Evolutionary conservation across 1,140 invertebrate genomes (phyloP).

Genomic region (Drosophila neocordata): DNA sequence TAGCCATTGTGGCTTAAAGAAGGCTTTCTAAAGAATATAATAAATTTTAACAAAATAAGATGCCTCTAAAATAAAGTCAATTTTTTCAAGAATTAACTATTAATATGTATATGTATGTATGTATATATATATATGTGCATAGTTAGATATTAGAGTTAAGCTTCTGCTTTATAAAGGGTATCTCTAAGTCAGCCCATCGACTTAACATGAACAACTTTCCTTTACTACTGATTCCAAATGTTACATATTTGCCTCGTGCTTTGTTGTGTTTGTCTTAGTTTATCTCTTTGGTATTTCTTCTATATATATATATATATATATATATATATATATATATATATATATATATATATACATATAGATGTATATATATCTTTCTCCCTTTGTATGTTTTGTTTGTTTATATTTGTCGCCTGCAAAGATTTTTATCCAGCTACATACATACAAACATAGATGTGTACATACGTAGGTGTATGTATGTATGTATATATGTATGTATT

Average conservation of each 20-base stretch:
- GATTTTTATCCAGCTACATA: conserved; percentile 22
- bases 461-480: neutral
- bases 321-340: neutral
- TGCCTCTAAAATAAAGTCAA: too few species aligned
- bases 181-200: neutral
- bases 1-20: too few species aligned
- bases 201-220: neutral
- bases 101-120: too few species aligned
- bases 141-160: too few species aligned
- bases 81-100: too few species aligned
- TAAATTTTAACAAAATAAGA: too few species aligned
- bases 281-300: conserved; percentile 13
- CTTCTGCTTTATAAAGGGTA: neutral
- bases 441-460: conserved; percentile 1
- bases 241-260: conserved; percentile 20
- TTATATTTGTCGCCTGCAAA: conserved; percentile 41
- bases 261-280: conserved; percentile 43
- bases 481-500: conserved; percentile 17
- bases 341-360: neutral
- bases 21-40: too few species aligned
- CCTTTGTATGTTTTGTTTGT: conserved; percentile 14
- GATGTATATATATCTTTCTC: neutral
- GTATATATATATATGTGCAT: too few species aligned
- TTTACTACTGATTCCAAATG: neutral
- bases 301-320: neutral